Evolutionary conservation across 2,797 vertebrate species (phyloP), one percentile per base, ranked within the genome.

Genomic region (Peromyscus eremicus): DNA sequence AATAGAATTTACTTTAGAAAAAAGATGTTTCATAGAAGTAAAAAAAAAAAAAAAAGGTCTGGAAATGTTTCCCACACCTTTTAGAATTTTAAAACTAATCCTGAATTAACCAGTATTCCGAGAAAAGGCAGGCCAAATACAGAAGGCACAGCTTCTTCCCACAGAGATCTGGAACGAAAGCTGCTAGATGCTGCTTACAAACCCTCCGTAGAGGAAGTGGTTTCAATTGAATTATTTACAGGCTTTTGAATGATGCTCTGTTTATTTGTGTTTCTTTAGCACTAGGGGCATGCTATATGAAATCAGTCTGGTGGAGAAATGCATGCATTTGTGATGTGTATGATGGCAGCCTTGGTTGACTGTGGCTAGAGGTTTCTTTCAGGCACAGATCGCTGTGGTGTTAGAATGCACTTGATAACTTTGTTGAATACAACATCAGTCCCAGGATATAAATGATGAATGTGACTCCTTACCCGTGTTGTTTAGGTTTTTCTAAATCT

Each of bases 151-250:
- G 19, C 14, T 60, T 86, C 34, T 17, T 85, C 19, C 34, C 27
- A 6, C 13, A 62, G 49, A 80, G 23, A 60, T 29, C 40, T 49
- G 71, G 52, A 80, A 40, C 40, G 70, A 25, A 43, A 34, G 12
- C 17, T 84, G 55, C 9, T 71, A 19, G 55, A 62, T 32, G 16
- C 37, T 62, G 77, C 34, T 77, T 85, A n/a, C 29, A 52, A 32
- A 88, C 77, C 55, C 27, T 86, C 0, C 0, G 6, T n/a, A 60
- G 70, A 92, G 46, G 11, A 88, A 77, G 46, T 71, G 70, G 55
- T 95, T 95, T 80, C 89, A 32, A 21, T 62, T 98, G 86, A 95
- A 85, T 87, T 92, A 85, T 68, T 94, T 79, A 90, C 83, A 34
- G 46, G 62, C 76, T 49, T 93, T 64, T 95, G 86, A 94, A 64